A percentile compares a stretch with the other conserved stretches of the same genome.
These are phyloP conservation scores for Osmoderma eremita DNA, from an alignment of 2,888 invertebrate species.

Conservation along the genomic window DNA sequence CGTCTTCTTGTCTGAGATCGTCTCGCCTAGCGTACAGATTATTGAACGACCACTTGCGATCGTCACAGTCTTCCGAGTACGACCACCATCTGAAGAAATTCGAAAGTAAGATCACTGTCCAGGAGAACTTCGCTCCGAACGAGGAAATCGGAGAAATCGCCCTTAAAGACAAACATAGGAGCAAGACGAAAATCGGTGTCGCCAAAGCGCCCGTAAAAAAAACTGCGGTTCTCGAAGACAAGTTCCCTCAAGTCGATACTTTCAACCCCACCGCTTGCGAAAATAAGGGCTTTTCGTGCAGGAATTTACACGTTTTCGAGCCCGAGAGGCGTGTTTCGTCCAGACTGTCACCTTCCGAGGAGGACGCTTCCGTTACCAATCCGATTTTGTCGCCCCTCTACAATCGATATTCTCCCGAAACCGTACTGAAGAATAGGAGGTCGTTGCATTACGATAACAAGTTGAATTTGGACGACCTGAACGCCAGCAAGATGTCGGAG, in stretches of 20 bases:
- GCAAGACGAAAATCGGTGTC: conserved; percentile 47
- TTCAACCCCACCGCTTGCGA: conserved; percentile 7
- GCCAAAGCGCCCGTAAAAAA: conserved; percentile 3
- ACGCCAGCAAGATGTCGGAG: conserved; percentile 41
- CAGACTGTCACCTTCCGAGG: conserved; percentile 22
- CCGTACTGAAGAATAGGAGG: conserved; percentile 36
- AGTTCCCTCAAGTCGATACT: conserved; percentile 19
- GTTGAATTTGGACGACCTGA: conserved; percentile 39
- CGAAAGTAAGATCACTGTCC: conserved; percentile 52
- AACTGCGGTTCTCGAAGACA: conserved; percentile 6
- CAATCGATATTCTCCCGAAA: conserved; percentile 45
- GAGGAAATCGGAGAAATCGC: conserved; percentile 57
- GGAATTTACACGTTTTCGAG: conserved; percentile 47
- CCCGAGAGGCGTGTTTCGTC: conserved; percentile 36
- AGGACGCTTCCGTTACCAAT: conserved; percentile 44
- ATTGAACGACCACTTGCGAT: conserved; percentile 35
- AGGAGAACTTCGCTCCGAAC: conserved; percentile 44
- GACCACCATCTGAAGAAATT: conserved; percentile 52
- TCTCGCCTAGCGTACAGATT: conserved; percentile 32
- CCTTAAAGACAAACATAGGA: conserved; percentile 60
- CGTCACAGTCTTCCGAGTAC: conserved; percentile 29
- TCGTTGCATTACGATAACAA: conserved; percentile 42
- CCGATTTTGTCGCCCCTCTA: conserved; percentile 48
- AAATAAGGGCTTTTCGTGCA: conserved; percentile 42
- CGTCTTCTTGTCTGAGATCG: conserved; percentile 16